Conservation (phyloP, 2,113 vertebrate species). For the Bufo gargarizans region DNA sequence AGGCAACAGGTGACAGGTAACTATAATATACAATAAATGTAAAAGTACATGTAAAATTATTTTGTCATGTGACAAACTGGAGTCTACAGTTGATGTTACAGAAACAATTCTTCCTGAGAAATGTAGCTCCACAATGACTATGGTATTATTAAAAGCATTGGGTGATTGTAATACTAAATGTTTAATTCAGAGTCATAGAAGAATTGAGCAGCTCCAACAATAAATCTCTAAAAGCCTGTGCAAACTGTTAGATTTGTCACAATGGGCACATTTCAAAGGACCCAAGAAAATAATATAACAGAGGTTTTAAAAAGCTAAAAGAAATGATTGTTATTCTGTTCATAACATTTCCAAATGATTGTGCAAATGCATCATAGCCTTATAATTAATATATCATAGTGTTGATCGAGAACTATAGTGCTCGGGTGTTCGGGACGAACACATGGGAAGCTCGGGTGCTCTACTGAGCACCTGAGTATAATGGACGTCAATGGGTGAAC, state of each 20-base stretch:
- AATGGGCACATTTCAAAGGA: neutral
- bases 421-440: too few relatives aligned
- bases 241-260: neutral
- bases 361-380: neutral
- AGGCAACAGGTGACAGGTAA: neutral
- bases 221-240: neutral
- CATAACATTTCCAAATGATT: neutral
- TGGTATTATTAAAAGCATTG: neutral
- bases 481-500: too few relatives aligned
- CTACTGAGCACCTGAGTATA: too few relatives aligned
- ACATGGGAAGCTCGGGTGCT: too few relatives aligned
- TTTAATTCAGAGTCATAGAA: neutral
- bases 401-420: too few relatives aligned
- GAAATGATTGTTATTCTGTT: neutral
- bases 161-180: neutral
- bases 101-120: neutral
- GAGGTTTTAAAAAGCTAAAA: neutral
- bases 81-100: neutral
- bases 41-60: neutral
- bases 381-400: neutral
- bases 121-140: neutral
- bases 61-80: neutral
- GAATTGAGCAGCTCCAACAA: neutral
- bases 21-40: neutral
- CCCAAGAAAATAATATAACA: neutral